These are phyloP conservation scores for Anguilla anguilla DNA, from an alignment of 2,797 vertebrate species.

Conservation along the genomic window DNA sequence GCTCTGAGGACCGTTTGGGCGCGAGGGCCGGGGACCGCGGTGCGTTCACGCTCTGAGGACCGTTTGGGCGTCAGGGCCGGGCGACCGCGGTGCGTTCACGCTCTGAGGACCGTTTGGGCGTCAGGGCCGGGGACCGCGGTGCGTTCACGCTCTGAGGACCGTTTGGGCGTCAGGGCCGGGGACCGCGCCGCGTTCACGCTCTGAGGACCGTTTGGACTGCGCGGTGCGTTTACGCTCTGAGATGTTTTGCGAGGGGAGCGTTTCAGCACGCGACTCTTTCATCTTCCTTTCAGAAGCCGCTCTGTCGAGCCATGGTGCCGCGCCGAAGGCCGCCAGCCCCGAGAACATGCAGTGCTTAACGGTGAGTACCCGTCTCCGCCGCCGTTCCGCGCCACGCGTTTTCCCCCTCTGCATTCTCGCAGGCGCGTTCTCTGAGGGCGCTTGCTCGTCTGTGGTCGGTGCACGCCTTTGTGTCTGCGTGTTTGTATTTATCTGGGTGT, in stretches of 20 bases:
- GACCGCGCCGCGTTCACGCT: too few species aligned
- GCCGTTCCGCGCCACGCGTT: neutral
- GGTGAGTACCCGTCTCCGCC: slow-evolving; percentile 55
- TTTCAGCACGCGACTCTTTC: slow-evolving; percentile 49
- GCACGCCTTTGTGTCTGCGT: neutral
- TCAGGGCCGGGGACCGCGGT: neutral
- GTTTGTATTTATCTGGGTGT: slow-evolving; percentile 32
- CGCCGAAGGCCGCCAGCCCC: slow-evolving; percentile 39
- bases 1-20: neutral
- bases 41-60: neutral
- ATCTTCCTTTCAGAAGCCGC: slow-evolving; percentile 60
- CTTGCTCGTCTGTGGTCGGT: neutral
- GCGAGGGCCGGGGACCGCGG: neutral
- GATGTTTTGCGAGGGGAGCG: slow-evolving; percentile 55
- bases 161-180: neutral
- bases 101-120: neutral
- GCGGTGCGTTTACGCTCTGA: neutral
- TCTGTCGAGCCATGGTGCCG: slow-evolving; percentile 29
- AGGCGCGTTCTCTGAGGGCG: neutral
- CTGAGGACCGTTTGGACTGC: too few species aligned
- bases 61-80: neutral
- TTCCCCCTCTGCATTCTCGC: too few species aligned
- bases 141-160: neutral
- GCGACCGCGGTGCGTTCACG: too few species aligned
- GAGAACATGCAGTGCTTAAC: slow-evolving; percentile 55